Evolutionary conservation across 2,113 vertebrate genomes (phyloP).

Genomic region (Sinocyclocheilus rhinocerous): DNA sequence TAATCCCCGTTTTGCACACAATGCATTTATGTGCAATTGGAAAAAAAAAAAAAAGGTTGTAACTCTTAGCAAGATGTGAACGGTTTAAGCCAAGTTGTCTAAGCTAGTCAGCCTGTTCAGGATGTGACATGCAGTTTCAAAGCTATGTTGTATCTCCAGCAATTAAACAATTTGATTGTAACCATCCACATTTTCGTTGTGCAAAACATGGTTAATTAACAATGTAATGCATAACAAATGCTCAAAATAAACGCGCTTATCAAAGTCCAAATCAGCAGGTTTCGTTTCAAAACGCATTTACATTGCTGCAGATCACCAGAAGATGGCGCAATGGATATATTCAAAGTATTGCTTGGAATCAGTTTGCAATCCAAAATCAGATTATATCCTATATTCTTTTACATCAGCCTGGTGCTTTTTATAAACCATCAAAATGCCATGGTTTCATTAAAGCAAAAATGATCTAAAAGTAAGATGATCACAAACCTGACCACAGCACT

Average conservation of each 20-base stretch:
- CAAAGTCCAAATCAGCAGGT: background rate
- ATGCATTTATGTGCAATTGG: slow-evolving; percentile 34
- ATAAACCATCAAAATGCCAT: background rate
- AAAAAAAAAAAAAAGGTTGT: background rate
- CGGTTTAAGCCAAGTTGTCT: background rate
- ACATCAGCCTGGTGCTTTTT: background rate
- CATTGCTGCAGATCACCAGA: slow-evolving; percentile 21
- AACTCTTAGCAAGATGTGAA: slow-evolving; percentile 42
- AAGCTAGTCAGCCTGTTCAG: background rate
- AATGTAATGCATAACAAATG: background rate
- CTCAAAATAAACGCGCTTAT: background rate
- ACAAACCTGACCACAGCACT: background rate
- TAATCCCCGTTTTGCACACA: slow-evolving; percentile 46
- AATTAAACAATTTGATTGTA: background rate
- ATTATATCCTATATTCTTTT: background rate
- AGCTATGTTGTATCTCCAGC: background rate
- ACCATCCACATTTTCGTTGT: background rate
- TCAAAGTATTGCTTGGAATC: background rate
- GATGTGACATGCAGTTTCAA: background rate
- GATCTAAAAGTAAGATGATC: background rate
- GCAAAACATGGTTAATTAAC: background rate
- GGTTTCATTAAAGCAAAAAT: background rate
- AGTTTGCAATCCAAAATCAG: background rate
- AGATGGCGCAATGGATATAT: slow-evolving; percentile 47
- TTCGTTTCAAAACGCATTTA: background rate